phyloP scores from a whole-genome alignment of 2,113 vertebrate species.

The Stomatorhinus ivindoensis region DNA sequence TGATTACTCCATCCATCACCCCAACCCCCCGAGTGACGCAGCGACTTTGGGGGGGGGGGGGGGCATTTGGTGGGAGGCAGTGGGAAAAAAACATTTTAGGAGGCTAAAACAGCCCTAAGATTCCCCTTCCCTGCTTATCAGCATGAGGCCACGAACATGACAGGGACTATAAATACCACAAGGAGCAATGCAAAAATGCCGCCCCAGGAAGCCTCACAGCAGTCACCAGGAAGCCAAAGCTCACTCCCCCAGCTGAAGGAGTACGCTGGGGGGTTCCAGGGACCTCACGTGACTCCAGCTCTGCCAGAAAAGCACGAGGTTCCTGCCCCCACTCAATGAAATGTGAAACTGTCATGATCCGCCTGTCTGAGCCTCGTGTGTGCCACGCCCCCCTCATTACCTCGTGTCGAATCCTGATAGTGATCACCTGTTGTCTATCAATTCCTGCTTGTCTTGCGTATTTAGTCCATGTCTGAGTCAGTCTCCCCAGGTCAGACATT shows the following conservation, averaged over 20 bases:
- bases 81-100: not conserved
- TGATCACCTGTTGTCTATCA: too few relatives aligned
- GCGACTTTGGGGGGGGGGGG: not conserved
- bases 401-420: too few relatives aligned
- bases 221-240: not conserved
- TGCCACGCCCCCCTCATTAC: too few relatives aligned
- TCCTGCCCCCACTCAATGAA: not conserved
- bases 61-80: not conserved
- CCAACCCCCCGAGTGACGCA: not conserved
- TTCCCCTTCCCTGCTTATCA: not conserved
- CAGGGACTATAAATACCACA: not conserved
- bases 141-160: not conserved
- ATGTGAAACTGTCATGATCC: too few relatives aligned
- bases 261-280: not conserved
- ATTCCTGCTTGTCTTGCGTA: too few relatives aligned
- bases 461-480: too few relatives aligned
- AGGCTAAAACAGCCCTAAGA: not conserved
- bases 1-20: not conserved
- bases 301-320: not conserved
- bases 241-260: not conserved
- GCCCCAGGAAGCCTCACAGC: not conserved
- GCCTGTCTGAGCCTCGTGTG: too few relatives aligned
- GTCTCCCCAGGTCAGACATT: too few relatives aligned
- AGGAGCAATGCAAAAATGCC: not conserved
- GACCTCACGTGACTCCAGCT: not conserved